A percentile compares a stretch with the other conserved stretches of the same genome.
These are phyloP conservation scores for Amphilophus citrinellus DNA, from an alignment of 2,113 vertebrate genomes.

Conservation along the genomic window DNA sequence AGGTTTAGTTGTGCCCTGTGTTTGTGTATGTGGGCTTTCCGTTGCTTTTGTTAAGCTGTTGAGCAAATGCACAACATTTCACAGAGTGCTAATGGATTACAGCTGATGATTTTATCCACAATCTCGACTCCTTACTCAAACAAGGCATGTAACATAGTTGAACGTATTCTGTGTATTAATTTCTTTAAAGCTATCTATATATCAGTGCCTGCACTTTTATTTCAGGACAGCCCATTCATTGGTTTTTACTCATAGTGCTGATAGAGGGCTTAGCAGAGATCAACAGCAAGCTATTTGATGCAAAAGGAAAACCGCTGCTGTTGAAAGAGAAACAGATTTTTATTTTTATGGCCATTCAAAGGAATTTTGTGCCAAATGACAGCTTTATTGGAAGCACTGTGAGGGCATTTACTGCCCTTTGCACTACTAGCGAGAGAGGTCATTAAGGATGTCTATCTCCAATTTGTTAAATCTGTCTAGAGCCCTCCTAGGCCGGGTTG, in stretches of 20 bases:
- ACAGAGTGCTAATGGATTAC: neutral
- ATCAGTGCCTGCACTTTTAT: neutral
- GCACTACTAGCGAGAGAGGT: conserved; percentile 37
- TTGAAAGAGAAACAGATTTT: conserved; percentile 5
- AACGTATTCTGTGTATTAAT: neutral
- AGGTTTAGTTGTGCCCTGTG: neutral
- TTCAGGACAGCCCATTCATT: neutral
- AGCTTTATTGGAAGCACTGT: conserved; percentile 26
- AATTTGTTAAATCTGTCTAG: conserved; percentile 58
- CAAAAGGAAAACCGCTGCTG: neutral
- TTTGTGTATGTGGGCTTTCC: neutral
- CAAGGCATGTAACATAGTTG: neutral
- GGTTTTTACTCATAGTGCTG: neutral
- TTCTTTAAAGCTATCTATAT: neutral
- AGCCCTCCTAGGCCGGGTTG: conserved; percentile 43
- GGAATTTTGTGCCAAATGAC: conserved; percentile 14
- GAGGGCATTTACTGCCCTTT: conserved; percentile 36
- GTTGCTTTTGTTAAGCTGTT: neutral
- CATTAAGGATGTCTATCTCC: conserved; percentile 49
- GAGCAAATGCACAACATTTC: neutral
- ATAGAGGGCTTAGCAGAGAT: neutral
- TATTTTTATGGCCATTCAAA: conserved; percentile 19
- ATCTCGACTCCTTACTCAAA: neutral
- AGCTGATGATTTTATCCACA: neutral
- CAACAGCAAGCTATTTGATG: conserved; percentile 13